Conservation (phyloP, 2,888 invertebrate species). For the Caenorhabditis macrosperma region DNA sequence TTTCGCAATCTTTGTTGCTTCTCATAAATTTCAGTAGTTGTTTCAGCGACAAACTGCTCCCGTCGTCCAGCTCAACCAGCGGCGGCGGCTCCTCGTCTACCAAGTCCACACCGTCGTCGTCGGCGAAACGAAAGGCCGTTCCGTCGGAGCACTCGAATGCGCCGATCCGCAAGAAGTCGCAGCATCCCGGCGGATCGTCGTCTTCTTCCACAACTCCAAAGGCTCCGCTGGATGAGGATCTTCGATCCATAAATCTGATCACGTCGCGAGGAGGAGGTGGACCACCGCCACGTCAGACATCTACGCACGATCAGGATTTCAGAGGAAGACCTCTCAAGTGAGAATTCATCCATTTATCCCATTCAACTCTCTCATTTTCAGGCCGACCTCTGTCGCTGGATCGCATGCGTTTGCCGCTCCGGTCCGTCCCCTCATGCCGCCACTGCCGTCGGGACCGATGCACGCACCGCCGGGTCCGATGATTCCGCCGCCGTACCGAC, state of each 20-base stretch:
- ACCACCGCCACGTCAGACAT: no score
- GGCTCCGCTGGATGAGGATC: conserved; percentile 31
- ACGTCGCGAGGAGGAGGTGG: no score
- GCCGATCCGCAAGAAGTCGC: conserved; percentile 33
- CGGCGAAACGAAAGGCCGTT: conserved; percentile 19
- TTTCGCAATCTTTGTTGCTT: neutral
- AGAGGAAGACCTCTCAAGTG: conserved; percentile 21
- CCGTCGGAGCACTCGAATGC: conserved; percentile 33
- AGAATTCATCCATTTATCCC: neutral
- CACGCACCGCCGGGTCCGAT: conserved; percentile 5
- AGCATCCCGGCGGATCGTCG: conserved; percentile 1
- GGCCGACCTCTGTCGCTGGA: conserved; percentile 50
- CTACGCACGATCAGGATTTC: conserved; percentile 25
- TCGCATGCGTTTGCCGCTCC: conserved; percentile 48
- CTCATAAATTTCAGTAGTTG: no score
- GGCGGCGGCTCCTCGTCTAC: neutral
- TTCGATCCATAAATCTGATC: conserved; percentile 24
- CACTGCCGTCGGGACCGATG: neutral
- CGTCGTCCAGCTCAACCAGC: neutral
- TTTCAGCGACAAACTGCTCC: conserved; percentile 55
- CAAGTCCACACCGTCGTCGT: conserved; percentile 1
- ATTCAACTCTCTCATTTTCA: conserved; percentile 10
- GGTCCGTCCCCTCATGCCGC: neutral
- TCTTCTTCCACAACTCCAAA: neutral
- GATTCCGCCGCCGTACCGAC: conserved; percentile 2